These are phyloP conservation scores for Scaptomyza caliginosa DNA, from an alignment of 2,888 invertebrate species.

Conservation along the genomic window DNA sequence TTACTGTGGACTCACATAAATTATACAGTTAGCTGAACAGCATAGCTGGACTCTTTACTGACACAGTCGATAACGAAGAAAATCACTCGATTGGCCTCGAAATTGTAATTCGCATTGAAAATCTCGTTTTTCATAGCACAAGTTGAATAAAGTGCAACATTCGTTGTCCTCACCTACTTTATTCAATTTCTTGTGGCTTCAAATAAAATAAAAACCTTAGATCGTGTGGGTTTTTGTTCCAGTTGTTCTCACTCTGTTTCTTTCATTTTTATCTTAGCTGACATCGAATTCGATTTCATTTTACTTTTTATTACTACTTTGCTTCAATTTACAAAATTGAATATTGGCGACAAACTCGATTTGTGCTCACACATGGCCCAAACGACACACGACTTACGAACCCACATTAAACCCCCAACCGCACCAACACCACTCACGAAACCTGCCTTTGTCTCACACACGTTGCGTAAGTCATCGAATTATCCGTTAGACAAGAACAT, in stretches of 20 bases:
- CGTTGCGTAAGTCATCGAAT: constrained; percentile 66
- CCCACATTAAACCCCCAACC: not conserved
- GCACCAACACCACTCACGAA: constrained; percentile 10
- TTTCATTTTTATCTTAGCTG: constrained; percentile 48
- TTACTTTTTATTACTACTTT: constrained; percentile 60
- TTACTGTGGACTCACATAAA: constrained; percentile 14
- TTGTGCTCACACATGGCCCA: constrained; percentile 49
- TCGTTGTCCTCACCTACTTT: constrained; percentile 7
- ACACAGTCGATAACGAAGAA: not conserved
- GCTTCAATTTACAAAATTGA: constrained; percentile 77
- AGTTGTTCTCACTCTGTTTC: not conserved
- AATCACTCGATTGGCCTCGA: constrained; percentile 19
- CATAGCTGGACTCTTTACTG: not conserved
- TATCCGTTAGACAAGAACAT: constrained; percentile 46
- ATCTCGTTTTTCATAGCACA: constrained; percentile 2
- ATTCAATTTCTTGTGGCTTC: constrained; percentile 41
- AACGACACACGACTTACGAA: not conserved
- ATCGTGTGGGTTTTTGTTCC: not conserved
- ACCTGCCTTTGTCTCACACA: constrained; percentile 58
- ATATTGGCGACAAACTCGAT: constrained; percentile 77
- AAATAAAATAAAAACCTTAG: constrained; percentile 16
- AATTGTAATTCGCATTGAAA: not conserved
- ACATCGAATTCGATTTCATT: constrained; percentile 59
- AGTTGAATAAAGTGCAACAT: constrained; percentile 10
- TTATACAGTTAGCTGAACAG: constrained; percentile 10